A percentile compares a stretch with the other conserved stretches of the same genome.
phyloP scores from a whole-genome alignment of 1,140 invertebrate genomes.

The Drosophila ambigua region DNA sequence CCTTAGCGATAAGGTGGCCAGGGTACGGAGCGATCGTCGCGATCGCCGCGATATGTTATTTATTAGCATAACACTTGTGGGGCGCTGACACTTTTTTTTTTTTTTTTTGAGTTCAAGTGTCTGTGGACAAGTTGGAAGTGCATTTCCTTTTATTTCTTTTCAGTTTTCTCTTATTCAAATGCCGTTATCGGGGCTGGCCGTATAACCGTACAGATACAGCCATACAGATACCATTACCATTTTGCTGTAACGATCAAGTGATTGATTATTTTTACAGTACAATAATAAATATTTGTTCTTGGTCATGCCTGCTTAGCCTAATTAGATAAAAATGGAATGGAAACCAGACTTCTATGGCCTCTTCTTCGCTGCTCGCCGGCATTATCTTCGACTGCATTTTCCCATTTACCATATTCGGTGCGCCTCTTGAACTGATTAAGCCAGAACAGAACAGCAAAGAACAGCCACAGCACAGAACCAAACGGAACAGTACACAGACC shows the following conservation, averaged over 20 bases:
- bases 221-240: constrained; percentile 65
- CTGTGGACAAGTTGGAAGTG: constrained; percentile 53
- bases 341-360: constrained; percentile 21
- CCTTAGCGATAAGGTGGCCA: constrained; percentile 54
- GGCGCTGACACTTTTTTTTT: constrained; percentile 27
- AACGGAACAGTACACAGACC: constrained; percentile 11
- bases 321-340: constrained; percentile 79
- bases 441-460: neutral
- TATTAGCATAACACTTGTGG: constrained; percentile 81
- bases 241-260: constrained; percentile 78
- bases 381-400: constrained; percentile 63
- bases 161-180: constrained; percentile 70
- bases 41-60: constrained; percentile 66
- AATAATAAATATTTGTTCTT: constrained; percentile 76
- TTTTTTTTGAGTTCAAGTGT: constrained; percentile 45
- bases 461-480: too few relatives aligned
- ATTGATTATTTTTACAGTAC: constrained; percentile 81
- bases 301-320: constrained; percentile 68
- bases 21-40: too few relatives aligned
- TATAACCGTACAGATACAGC: constrained; percentile 19
- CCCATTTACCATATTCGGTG: constrained; percentile 79
- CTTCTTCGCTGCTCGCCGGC: neutral
- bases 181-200: constrained; percentile 59
- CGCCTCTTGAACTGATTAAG: constrained; percentile 67
- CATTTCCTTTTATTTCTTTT: constrained; percentile 58